Conservation (phyloP, 2,113 vertebrate genomes). For the Chloropsis hardwickii region DNA sequence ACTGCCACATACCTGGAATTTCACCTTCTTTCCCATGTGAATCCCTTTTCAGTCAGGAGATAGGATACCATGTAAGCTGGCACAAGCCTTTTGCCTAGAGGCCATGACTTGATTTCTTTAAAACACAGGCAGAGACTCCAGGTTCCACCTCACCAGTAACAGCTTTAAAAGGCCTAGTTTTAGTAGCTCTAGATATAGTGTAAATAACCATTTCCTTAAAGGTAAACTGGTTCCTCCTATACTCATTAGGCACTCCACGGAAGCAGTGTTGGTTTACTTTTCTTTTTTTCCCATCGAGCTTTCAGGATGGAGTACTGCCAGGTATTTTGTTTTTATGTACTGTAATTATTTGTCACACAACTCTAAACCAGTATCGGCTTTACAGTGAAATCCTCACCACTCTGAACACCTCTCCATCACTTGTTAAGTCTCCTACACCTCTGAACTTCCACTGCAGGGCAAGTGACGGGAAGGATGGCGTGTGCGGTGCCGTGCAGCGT, state of each 20-base stretch:
- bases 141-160: neutral
- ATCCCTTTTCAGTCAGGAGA: neutral
- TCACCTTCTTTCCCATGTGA: neutral
- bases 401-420: neutral
- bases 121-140: neutral
- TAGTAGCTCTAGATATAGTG: neutral
- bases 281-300: neutral
- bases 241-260: neutral
- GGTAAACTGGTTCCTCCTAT: neutral
- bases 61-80: neutral
- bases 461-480: neutral
- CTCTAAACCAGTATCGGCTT: neutral
- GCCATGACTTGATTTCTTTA: neutral
- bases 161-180: neutral
- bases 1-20: neutral
- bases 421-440: neutral
- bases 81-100: neutral
- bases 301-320: neutral
- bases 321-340: neutral
- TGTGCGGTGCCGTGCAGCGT: rapidly evolving
- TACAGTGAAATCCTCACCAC: neutral
- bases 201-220: conserved; percentile 2
- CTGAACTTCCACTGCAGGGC: neutral
- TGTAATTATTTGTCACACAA: neutral
- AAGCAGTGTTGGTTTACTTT: neutral